phyloP scores from a whole-genome alignment of 2,113 vertebrate genomes.

The Channa maculata region DNA sequence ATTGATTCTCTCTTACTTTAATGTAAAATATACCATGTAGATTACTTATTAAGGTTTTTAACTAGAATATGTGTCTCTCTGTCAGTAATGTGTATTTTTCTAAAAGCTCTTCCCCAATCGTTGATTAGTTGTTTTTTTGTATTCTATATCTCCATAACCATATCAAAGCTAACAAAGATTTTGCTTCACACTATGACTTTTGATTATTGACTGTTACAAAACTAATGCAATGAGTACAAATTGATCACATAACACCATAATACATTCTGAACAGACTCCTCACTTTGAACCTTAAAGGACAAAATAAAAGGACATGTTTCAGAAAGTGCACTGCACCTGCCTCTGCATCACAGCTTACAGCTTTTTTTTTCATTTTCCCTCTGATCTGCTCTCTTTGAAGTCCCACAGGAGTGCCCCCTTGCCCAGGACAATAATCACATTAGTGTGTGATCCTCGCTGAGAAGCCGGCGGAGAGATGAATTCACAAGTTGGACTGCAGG shows the following conservation, averaged over 20 bases:
- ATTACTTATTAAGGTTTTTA: no score
- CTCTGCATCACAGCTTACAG: constrained; percentile 48
- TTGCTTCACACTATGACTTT: constrained; percentile 30
- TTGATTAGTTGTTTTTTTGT: no score
- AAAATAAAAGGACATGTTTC: constrained; percentile 16
- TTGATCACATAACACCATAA: constrained; percentile 8
- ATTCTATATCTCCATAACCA: background rate
- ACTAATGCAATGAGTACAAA: constrained; percentile 33
- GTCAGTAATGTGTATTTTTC: constrained; percentile 13
- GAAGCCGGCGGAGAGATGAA: constrained; percentile 73
- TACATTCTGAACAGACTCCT: constrained; percentile 40
- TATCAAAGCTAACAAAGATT: constrained; percentile 2
- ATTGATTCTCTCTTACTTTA: no score
- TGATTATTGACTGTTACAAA: constrained; percentile 20
- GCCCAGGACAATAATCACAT: constrained; percentile 82
- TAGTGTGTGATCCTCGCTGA: constrained; percentile 77
- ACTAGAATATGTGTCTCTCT: constrained; percentile 1
- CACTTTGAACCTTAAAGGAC: constrained; percentile 48
- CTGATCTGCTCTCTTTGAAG: constrained; percentile 80
- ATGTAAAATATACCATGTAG: no score
- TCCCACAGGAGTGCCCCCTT: constrained; percentile 62
- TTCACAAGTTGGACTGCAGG: constrained; percentile 62
- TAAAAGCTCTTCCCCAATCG: no score
- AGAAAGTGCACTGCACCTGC: constrained; percentile 56
- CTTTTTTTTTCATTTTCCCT: constrained; percentile 40